Evolutionary conservation across 2,797 vertebrate genomes (phyloP).

Genomic region (Centropyge bicolor): DNA sequence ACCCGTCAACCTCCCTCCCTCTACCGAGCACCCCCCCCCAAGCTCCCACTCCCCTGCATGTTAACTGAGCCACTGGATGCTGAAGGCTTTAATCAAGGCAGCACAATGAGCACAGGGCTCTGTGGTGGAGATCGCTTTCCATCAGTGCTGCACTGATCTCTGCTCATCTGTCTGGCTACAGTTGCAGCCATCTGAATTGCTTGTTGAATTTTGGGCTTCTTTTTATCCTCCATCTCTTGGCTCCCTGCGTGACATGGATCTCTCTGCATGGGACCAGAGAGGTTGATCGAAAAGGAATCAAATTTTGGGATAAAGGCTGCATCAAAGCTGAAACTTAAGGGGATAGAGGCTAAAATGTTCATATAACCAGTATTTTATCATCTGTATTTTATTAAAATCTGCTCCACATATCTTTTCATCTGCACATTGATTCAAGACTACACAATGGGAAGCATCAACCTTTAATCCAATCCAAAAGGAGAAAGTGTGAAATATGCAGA

Average conservation of each 20-base stretch:
- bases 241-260: conserved; percentile 10
- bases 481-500: neutral
- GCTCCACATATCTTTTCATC: conserved; percentile 7
- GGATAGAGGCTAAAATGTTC: neutral
- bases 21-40: no score
- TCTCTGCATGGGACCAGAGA: conserved; percentile 12
- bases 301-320: conserved; percentile 21
- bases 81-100: conserved; percentile 68
- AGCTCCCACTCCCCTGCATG: conserved; percentile 53
- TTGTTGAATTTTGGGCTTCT: conserved; percentile 17
- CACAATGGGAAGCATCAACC: neutral
- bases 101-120: conserved; percentile 49
- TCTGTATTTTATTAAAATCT: neutral
- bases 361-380: neutral
- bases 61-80: conserved; percentile 63
- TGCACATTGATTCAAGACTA: neutral
- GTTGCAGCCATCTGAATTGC: conserved; percentile 29
- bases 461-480: neutral
- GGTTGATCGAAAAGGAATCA: neutral
- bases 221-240: conserved; percentile 12
- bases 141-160: conserved; percentile 31
- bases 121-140: conserved; percentile 54
- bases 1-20: neutral
- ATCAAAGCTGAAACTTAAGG: neutral
- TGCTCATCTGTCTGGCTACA: conserved; percentile 39